Base-by-base conservation (phyloP, 2,797 vertebrate species). In the Oryzias sinensis region DNA sequence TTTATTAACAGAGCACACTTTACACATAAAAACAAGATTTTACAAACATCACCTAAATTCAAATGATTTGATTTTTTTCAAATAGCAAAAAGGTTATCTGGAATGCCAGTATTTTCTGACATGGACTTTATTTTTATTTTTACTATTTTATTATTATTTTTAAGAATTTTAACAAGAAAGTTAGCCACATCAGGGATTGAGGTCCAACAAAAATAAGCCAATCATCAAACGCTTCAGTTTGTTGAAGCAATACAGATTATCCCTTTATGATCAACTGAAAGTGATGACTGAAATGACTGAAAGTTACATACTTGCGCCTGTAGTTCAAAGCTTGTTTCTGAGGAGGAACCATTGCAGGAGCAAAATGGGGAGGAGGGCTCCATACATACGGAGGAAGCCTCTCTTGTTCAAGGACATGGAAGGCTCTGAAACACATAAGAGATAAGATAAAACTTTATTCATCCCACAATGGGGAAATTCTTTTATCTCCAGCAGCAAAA, bases 291-390 rank as follows among this genome's bases (percentile, higher is more conserved):
- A 18, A 18, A 18, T 18, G 18, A 11, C 7, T 29, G 17, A 51
- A 53, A 18, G 9, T 15, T 2, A 65, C 81, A 42, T 86, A 90
- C 89, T 90, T 90, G 56, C 72, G 85, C 14, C 77, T 16, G 16
- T 55, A 80, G 44, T 44, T 55, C 29, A 68, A 46, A 15, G 37
- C 1, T 24, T 46, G 42, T 22, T 25, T 49, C 43, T 17, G 60
- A 37, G 24, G 71, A 66, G 55, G 69, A 29, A 14, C 62, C 6
- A 14, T 46, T 7, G 65, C 16, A 3, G 66, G 20, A 9, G 7
- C 37, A 18, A 59, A 3, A 11, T 37, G 9, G 37, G 63, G 53
- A 43, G 42, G 43, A 6, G 68, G 62, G 2, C 48, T 76, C 88
- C 88, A 88, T 25, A 81, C 56, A 65, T 85, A 80, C 8, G 18